Conservation (phyloP, 2,888 invertebrate species). For the Drosophila niveifrons region DNA sequence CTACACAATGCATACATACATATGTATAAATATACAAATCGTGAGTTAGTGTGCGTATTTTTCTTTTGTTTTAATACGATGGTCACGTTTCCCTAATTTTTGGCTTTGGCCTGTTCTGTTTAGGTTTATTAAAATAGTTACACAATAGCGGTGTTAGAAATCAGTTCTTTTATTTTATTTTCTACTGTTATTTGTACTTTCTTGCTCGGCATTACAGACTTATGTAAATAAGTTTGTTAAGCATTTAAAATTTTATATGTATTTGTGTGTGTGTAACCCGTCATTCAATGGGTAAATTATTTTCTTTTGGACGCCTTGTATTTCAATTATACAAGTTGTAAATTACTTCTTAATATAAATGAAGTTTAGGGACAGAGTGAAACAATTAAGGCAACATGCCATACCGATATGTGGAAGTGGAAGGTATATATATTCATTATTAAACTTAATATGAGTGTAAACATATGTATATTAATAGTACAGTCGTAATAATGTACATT, state of each 20-base stretch:
- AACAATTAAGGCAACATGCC: conserved; percentile 52
- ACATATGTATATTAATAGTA: neutral
- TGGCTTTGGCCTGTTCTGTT: conserved; percentile 24
- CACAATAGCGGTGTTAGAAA: conserved; percentile 22
- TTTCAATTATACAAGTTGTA: conserved; percentile 2
- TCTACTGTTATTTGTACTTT: neutral
- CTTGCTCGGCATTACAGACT: too few species aligned
- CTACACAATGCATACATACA: neutral
- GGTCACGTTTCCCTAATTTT: conserved; percentile 13
- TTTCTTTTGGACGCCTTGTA: neutral
- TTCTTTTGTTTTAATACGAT: conserved; percentile 8
- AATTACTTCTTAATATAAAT: conserved; percentile 39
- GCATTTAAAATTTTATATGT: neutral
- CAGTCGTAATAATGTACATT: too few species aligned
- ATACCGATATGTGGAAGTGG: conserved; percentile 60
- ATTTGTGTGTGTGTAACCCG: neutral
- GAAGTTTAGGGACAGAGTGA: conserved; percentile 68
- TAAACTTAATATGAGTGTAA: neutral
- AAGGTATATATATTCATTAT: conserved; percentile 56
- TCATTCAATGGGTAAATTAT: neutral
- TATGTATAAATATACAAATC: too few species aligned
- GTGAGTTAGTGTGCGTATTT: neutral
- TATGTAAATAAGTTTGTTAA: too few species aligned
- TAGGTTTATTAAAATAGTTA: conserved; percentile 41
- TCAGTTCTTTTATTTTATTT: conserved; percentile 6